phyloP scores from a whole-genome alignment of 2,888 invertebrate species.

The Pseudanteris insignis region DNA sequence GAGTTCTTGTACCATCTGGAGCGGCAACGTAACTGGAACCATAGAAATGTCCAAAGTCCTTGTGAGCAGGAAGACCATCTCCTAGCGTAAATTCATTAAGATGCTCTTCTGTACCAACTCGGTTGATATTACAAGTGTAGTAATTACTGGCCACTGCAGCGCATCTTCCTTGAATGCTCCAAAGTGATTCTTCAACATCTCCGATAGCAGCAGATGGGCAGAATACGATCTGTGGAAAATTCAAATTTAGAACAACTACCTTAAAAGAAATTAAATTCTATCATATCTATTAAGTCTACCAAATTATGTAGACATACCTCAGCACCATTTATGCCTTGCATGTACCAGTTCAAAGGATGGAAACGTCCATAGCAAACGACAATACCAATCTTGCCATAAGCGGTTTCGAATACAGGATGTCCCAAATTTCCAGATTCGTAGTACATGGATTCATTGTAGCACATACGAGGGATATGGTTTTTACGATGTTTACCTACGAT shows the following conservation, averaged over 20 bases:
- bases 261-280: too few species aligned
- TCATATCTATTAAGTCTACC: too few species aligned
- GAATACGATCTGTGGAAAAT: constrained; percentile 93
- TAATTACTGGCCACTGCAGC: constrained; percentile 97
- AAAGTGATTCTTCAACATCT: constrained; percentile 79
- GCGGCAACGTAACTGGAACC: constrained; percentile 94
- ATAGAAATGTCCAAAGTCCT: constrained; percentile 91
- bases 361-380: constrained; percentile 99
- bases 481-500: constrained; percentile 91
- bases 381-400: constrained; percentile 87
- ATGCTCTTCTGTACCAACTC: constrained; percentile 90
- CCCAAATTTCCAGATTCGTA: constrained; percentile 94
- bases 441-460: constrained; percentile 96
- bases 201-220: constrained; percentile 95
- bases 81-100: constrained; percentile 85
- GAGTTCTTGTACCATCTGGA: constrained; percentile 92
- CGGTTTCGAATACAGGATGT: constrained; percentile 90
- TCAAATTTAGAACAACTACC: too few species aligned
- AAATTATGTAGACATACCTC: too few species aligned
- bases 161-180: constrained; percentile 94
- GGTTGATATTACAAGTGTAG: constrained; percentile 91
- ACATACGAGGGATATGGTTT: constrained; percentile 96
- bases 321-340: constrained; percentile 96
- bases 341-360: constrained; percentile 97
- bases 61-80: constrained; percentile 79